Percentiles rank a stretch among this genome's conserved stretches.
These are phyloP conservation scores for Philypnodon macrostomus DNA, from an alignment of 2,797 vertebrate genomes.

Conservation along the genomic window DNA sequence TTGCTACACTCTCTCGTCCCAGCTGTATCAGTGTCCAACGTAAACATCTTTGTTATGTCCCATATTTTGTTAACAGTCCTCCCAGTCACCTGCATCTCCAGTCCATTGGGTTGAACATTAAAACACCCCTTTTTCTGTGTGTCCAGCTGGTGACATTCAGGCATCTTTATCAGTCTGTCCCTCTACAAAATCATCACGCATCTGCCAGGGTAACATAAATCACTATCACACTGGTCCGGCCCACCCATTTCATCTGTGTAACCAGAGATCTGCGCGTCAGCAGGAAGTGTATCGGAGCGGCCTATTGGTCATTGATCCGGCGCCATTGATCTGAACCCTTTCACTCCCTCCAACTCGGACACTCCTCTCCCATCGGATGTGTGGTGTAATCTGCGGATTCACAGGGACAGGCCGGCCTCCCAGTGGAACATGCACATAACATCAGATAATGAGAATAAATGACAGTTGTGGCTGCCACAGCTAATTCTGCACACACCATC, in stretches of 20 bases:
- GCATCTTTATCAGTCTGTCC: constrained; percentile 43
- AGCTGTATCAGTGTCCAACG: background rate
- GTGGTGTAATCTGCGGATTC: constrained; percentile 39
- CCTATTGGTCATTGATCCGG: constrained; percentile 75
- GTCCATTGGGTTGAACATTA: constrained; percentile 7
- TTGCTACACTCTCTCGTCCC: background rate
- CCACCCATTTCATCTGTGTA: constrained; percentile 72
- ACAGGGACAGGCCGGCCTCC: constrained; percentile 41
- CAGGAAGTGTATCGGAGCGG: constrained; percentile 69
- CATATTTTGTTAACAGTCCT: background rate
- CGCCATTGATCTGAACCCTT: constrained; percentile 64
- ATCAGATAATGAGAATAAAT: constrained; percentile 58
- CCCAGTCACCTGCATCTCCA: background rate
- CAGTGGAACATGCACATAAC: constrained; percentile 35
- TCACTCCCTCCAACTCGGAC: constrained; percentile 32
- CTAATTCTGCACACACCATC: constrained; percentile 9
- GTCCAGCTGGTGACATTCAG: constrained; percentile 59
- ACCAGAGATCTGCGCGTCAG: constrained; percentile 64
- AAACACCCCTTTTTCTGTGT: constrained; percentile 17
- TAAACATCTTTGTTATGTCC: background rate
- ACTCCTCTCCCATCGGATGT: constrained; percentile 13
- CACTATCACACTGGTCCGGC: constrained; percentile 65
- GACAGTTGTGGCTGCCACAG: constrained; percentile 11
- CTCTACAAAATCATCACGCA: constrained; percentile 65
- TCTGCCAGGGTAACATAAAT: constrained; percentile 65